These are phyloP conservation scores for Drosophila paulistorum DNA, from an alignment of 1,140 invertebrate genomes.

Conservation along the genomic window DNA sequence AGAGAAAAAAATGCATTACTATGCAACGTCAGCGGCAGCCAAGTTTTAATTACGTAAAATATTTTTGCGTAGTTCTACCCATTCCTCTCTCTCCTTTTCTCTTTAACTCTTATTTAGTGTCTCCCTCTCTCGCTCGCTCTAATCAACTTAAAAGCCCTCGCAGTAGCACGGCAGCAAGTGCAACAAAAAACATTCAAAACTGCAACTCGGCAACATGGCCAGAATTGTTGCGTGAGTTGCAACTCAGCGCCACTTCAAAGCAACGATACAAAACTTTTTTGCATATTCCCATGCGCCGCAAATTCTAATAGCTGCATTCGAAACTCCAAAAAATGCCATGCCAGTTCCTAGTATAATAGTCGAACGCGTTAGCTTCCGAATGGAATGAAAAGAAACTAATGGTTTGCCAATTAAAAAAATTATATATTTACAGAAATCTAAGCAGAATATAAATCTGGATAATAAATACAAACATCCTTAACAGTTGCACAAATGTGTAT, in stretches of 20 bases:
- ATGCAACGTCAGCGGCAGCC: conserved; percentile 53
- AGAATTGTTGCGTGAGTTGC: conserved; percentile 49
- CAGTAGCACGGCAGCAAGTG: conserved; percentile 3
- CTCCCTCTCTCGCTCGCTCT: conserved; percentile 48
- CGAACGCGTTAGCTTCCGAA: background rate
- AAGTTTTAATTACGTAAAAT: conserved; percentile 81
- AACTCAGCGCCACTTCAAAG: conserved; percentile 35
- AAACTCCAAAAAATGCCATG: background rate
- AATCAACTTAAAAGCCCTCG: conserved; percentile 73
- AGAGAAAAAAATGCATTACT: conserved; percentile 33
- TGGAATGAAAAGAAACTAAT: too few relatives aligned
- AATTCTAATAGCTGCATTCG: conserved; percentile 28
- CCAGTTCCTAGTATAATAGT: background rate
- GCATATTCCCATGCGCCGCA: conserved; percentile 17
- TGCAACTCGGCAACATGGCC: conserved; percentile 65
- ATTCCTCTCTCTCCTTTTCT: conserved; percentile 2
- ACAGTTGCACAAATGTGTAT: too few relatives aligned
- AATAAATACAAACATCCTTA: too few relatives aligned
- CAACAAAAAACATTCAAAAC: conserved; percentile 33
- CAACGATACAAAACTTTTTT: conserved; percentile 17
- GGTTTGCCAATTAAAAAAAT: too few relatives aligned
- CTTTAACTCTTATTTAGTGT: conserved; percentile 38
- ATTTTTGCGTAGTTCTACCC: conserved; percentile 58
- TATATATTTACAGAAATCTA: too few relatives aligned
- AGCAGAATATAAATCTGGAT: too few relatives aligned